Conservation (phyloP, 2,888 invertebrate species). For the Cepaea hortensis region DNA sequence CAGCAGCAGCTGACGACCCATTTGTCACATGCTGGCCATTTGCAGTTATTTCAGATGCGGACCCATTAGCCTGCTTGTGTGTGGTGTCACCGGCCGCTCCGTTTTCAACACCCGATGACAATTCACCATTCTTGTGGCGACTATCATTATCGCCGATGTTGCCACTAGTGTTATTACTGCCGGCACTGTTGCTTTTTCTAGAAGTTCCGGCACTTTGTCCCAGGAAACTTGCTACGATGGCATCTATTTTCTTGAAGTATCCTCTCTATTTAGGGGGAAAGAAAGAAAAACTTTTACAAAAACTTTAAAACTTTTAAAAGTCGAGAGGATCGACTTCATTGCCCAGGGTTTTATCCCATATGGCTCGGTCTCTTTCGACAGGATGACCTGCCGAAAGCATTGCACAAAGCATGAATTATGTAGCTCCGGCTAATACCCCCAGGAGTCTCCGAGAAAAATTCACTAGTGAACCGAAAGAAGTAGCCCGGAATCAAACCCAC, state of each 20-base stretch:
- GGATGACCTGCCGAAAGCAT: too few relatives aligned
- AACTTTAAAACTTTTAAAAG: neutral
- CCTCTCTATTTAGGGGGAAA: constrained; percentile 59
- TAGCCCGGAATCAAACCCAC: too few relatives aligned
- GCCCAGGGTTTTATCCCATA: too few relatives aligned
- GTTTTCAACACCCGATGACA: neutral
- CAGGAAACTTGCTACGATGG: constrained; percentile 45
- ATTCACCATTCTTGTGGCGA: neutral
- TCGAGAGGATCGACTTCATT: too few relatives aligned
- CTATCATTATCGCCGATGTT: neutral
- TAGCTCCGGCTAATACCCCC: too few relatives aligned
- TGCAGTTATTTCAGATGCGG: neutral
- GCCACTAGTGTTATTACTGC: neutral
- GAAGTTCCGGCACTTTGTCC: neutral
- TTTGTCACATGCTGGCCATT: neutral
- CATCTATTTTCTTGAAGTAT: constrained; percentile 63
- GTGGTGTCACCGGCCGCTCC: neutral
- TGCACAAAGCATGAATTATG: too few relatives aligned
- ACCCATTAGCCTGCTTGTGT: neutral
- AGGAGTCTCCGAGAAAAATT: too few relatives aligned
- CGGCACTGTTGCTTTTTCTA: neutral
- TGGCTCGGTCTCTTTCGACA: too few relatives aligned
- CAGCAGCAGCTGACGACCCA: neutral
- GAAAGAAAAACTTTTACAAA: neutral
- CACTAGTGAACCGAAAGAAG: too few relatives aligned